Percentiles rank a stretch among this genome's conserved stretches.
phyloP scores from a whole-genome alignment of 2,888 invertebrate species.

The Pseudococcus jackbeardsleyi region DNA sequence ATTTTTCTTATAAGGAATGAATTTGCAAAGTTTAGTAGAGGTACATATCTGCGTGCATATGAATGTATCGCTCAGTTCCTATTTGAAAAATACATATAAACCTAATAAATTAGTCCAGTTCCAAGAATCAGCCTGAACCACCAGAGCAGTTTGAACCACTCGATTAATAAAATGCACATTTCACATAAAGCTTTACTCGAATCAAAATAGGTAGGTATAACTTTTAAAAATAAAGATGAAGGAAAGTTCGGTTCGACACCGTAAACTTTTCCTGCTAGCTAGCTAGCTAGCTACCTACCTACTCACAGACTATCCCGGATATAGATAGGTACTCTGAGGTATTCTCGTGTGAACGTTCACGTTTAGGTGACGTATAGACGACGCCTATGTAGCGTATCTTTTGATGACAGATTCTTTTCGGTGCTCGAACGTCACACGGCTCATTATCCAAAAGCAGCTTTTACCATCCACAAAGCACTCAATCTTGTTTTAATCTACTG shows the following conservation, averaged over 20 bases:
- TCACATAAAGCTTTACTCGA: not conserved
- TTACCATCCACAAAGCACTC: constrained; percentile 15
- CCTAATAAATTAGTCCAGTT: no score
- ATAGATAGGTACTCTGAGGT: not conserved
- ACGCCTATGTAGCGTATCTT: not conserved
- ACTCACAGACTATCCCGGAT: not conserved
- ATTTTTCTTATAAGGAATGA: constrained; percentile 14
- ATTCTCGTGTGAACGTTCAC: not conserved
- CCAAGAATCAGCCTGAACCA: no score
- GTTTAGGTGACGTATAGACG: not conserved
- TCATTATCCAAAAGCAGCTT: constrained; percentile 4
- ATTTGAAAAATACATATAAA: not conserved
- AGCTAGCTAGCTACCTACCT: not conserved
- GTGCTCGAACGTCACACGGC: constrained; percentile 3
- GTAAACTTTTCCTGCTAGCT: not conserved
- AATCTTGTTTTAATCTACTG: constrained; percentile 15
- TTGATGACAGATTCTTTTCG: constrained; percentile 29
- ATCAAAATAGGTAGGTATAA: not conserved
- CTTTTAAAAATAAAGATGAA: not conserved
- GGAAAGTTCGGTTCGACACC: not conserved
- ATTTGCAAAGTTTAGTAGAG: not conserved
- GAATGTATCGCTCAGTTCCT: no score
- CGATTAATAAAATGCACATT: no score
- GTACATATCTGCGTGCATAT: not conserved
- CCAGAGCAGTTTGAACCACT: no score